Conservation (phyloP, 1,140 invertebrate genomes). For the Amphibalanus amphitrite region DNA sequence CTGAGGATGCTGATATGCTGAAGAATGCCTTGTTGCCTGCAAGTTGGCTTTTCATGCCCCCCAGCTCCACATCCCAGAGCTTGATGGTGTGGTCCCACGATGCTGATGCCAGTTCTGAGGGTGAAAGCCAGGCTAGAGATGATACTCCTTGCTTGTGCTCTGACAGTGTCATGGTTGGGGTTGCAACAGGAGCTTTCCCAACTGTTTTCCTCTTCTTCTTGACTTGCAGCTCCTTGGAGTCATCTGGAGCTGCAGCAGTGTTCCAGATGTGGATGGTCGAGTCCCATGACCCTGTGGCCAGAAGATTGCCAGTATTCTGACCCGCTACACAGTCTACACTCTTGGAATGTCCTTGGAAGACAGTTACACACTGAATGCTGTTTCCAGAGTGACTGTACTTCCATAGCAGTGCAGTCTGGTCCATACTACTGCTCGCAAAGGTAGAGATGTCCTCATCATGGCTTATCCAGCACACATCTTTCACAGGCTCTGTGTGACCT, state of each 20-base stretch:
- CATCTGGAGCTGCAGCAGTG: background rate
- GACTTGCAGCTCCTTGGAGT: background rate
- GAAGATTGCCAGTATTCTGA: background rate
- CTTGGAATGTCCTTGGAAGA: background rate
- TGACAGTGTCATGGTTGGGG: background rate
- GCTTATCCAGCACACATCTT: conserved; percentile 44
- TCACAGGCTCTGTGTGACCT: conserved; percentile 65
- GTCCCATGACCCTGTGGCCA: background rate
- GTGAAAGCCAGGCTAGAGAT: background rate
- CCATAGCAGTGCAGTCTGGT: background rate
- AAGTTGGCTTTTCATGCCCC: conserved; percentile 60
- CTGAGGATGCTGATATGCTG: conserved; percentile 59
- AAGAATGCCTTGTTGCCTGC: conserved; percentile 82
- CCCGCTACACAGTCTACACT: conserved; percentile 3
- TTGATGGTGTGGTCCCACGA: conserved; percentile 93
- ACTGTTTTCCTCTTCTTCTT: background rate
- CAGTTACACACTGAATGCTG: background rate
- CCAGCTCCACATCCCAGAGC: conserved; percentile 80
- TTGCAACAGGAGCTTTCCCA: background rate
- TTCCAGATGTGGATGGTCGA: background rate
- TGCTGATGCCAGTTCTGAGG: conserved; percentile 51
- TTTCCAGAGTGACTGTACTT: background rate
- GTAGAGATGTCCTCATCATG: background rate
- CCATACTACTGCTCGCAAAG: background rate
- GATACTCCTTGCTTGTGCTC: background rate